Evolutionary conservation across 2,888 invertebrate species (phyloP), one percentile per base, ranked within the genome.

Genomic region (Pilophorus perplexus): DNA sequence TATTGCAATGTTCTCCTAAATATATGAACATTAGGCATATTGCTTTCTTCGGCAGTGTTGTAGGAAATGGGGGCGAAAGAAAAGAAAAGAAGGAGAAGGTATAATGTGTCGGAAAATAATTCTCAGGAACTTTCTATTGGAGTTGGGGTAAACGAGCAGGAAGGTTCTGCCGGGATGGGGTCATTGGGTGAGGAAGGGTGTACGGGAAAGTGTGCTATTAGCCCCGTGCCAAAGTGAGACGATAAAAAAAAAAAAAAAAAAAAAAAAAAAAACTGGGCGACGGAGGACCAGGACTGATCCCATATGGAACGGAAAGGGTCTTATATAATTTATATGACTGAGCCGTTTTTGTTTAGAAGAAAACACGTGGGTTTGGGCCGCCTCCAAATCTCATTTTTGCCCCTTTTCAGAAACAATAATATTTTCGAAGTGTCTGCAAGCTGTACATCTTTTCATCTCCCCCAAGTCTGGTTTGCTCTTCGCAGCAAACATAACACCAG

Each of bases 381-480:
- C 6, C 23, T 55, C 55, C 55, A 55, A 55, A 37, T 55, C 55
- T 3, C 37, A 37, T 55, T 55, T 55, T 52, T 52, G 52, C 25
- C 38, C 22, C 38, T 5, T 38, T 55, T 38, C 55, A 25, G 55
- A 55, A 55, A 55, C 55, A 55, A 52, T 52, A 28, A 55, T 55
- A 38, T 55, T 55, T 22, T 38, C 20, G 38, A 55, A n/a, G n/a
- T n/a, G n/a, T n/a, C n/a, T n/a, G n/a, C n/a, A n/a, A n/a, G n/a
- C n/a, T n/a, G n/a, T n/a, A n/a, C n/a, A n/a, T n/a, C n/a, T n/a
- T n/a, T n/a, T n/a, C n/a, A n/a, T n/a, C n/a, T n/a, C n/a, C n/a
- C n/a, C n/a, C n/a, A n/a, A n/a, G n/a, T n/a, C n/a, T n/a, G n/a
- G n/a, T n/a, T n/a, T n/a, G n/a, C n/a, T n/a, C n/a, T n/a, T n/a